Percentiles rank a stretch among this genome's conserved stretches.
phyloP scores from a whole-genome alignment of 2,797 vertebrate species.

The Amblyopsis hoosieri region DNA sequence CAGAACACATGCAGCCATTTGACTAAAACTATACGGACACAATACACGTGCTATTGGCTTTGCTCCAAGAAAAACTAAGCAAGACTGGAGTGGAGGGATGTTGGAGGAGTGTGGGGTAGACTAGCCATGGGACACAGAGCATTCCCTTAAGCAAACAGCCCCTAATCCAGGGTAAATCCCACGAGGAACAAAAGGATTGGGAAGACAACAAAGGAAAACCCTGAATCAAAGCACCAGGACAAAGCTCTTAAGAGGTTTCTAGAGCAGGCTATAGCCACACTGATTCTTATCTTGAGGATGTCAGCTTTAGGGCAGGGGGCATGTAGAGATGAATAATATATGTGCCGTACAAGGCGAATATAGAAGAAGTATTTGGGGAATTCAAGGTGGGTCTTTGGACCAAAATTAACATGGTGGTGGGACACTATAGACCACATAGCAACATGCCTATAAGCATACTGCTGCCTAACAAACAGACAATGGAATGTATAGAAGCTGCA shows the following conservation, averaged over 20 bases:
- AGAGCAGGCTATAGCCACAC: slow-evolving; percentile 20
- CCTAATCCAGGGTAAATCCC: slow-evolving; percentile 59
- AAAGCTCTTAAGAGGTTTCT: slow-evolving; percentile 29
- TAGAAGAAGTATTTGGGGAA: slow-evolving; percentile 42
- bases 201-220: slow-evolving; percentile 54
- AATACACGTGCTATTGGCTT: too few relatives aligned
- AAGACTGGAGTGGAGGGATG: not conserved
- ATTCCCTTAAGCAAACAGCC: slow-evolving; percentile 58
- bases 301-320: slow-evolving; percentile 16
- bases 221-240: slow-evolving; percentile 22
- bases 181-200: slow-evolving; percentile 57
- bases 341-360: slow-evolving; percentile 25
- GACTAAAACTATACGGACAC: too few relatives aligned
- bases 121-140: slow-evolving; percentile 18
- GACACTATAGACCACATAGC: not conserved
- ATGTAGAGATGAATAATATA: slow-evolving; percentile 54
- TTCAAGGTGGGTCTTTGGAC: slow-evolving; percentile 29
- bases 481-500: slow-evolving; percentile 24
- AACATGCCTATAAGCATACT: slow-evolving; percentile 12
- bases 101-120: not conserved
- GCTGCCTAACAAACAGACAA: slow-evolving; percentile 5
- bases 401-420: slow-evolving; percentile 10
- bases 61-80: not conserved
- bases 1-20: too few relatives aligned
- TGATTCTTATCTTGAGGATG: slow-evolving; percentile 30